phyloP scores from a whole-genome alignment of 2,797 vertebrate genomes.

The Schizopygopsis pylzovi region DNA sequence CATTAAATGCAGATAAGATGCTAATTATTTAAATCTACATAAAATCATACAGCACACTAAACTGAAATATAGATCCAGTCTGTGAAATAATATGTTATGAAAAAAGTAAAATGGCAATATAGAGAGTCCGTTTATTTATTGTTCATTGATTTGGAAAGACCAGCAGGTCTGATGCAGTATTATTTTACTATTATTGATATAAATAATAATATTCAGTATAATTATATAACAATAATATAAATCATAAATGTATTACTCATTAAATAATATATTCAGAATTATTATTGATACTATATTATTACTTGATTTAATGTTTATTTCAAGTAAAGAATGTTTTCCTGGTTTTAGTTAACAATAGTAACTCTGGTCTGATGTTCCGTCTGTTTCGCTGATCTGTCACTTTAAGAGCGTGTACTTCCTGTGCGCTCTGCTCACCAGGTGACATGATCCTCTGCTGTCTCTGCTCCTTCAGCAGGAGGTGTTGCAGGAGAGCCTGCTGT shows the following conservation, averaged over 20 bases:
- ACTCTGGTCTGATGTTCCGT: no score
- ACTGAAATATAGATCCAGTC: background rate
- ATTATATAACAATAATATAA: background rate
- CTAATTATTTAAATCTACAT: background rate
- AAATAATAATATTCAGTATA: background rate
- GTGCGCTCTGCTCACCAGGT: constrained; percentile 78
- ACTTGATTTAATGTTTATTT: background rate
- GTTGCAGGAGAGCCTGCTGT: constrained; percentile 96
- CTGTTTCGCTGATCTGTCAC: background rate
- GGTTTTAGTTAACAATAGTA: background rate
- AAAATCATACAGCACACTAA: background rate
- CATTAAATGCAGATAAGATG: background rate
- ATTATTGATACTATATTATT: background rate
- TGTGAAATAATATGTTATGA: background rate
- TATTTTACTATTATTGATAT: background rate
- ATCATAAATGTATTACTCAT: no score
- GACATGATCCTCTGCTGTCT: constrained; percentile 94
- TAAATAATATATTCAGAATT: background rate
- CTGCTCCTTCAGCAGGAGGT: constrained; percentile 96
- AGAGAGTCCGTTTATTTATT: background rate
- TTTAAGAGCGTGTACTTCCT: background rate
- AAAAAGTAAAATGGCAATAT: background rate
- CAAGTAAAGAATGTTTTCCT: background rate
- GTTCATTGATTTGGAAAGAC: background rate
- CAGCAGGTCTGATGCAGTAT: background rate